Evolutionary conservation across 2,113 vertebrate species (phyloP).

Genomic region (Engystomops pustulosus): DNA sequence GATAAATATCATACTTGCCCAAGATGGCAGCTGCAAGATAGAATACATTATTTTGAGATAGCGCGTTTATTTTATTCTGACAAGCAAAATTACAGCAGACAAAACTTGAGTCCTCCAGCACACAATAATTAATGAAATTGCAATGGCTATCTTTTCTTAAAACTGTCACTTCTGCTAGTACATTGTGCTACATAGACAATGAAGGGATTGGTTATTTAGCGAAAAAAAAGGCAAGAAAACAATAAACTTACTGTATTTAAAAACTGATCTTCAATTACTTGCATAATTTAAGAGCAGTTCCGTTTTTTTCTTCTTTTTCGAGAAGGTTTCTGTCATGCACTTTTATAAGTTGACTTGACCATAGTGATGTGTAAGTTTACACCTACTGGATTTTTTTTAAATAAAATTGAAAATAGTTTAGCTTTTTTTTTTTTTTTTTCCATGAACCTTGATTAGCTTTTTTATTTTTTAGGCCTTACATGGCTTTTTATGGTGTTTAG

Average conservation of each 20-base stretch:
- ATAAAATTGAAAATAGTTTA: too few species aligned
- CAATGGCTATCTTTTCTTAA: constrained; percentile 60
- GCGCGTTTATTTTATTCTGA: constrained; percentile 56
- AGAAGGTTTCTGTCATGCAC: not conserved
- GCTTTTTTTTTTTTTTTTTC: too few species aligned
- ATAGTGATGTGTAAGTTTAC: not conserved
- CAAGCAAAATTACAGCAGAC: constrained; percentile 56
- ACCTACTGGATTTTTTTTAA: too few species aligned
- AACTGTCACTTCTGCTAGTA: constrained; percentile 59
- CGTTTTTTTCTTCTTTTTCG: not conserved
- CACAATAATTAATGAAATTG: constrained; percentile 61
- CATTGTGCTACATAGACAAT: constrained; percentile 60
- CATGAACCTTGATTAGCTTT: too few species aligned
- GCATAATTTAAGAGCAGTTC: constrained; percentile 10
- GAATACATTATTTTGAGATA: constrained; percentile 56
- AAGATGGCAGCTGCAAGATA: constrained; percentile 54
- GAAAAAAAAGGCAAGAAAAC: constrained; percentile 45
- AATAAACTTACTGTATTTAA: constrained; percentile 57
- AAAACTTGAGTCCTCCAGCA: constrained; percentile 57
- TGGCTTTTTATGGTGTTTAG: too few species aligned
- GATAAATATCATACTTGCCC: constrained; percentile 49
- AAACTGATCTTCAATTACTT: constrained; percentile 43
- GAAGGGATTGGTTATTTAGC: constrained; percentile 54
- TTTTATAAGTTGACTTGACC: not conserved
- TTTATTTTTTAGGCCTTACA: too few species aligned